Conservation (phyloP, 2,113 vertebrate genomes). For the Archocentrus centrarchus region DNA sequence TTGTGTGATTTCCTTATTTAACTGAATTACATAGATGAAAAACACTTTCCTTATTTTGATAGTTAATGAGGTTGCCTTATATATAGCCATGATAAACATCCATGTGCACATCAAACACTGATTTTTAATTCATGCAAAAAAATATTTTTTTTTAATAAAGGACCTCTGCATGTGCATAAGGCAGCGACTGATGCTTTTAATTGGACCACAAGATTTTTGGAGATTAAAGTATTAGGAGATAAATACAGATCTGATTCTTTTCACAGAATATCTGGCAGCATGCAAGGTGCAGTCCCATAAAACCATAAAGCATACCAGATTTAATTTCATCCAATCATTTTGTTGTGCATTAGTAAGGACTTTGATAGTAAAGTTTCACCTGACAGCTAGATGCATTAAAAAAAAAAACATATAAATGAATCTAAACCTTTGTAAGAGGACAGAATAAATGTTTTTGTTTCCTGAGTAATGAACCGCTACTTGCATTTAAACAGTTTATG, state of each 20-base stretch:
- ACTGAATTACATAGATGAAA: background rate
- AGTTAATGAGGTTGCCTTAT: background rate
- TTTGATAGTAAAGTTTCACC: slow-evolving; percentile 1
- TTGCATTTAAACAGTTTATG: slow-evolving; percentile 13
- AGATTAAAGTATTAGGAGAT: background rate
- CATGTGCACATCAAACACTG: no score
- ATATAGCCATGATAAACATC: background rate
- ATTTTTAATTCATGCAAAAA: background rate
- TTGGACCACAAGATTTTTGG: background rate
- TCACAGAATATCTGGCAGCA: no score
- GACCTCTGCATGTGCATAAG: background rate
- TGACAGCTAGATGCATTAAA: background rate
- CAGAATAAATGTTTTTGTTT: background rate
- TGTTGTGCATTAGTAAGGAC: background rate
- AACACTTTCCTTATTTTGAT: background rate
- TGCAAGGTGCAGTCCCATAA: background rate
- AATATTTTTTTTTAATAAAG: rapidly evolving
- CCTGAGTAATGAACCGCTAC: background rate
- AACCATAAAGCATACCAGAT: background rate
- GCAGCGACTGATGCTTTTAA: background rate
- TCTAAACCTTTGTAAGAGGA: background rate
- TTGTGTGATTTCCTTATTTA: background rate
- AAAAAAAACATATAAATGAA: background rate
- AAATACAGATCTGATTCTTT: background rate
- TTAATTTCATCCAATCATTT: background rate